These are phyloP conservation scores for Adelosebastes latens DNA, from an alignment of 2,797 vertebrate species.

Conservation along the genomic window DNA sequence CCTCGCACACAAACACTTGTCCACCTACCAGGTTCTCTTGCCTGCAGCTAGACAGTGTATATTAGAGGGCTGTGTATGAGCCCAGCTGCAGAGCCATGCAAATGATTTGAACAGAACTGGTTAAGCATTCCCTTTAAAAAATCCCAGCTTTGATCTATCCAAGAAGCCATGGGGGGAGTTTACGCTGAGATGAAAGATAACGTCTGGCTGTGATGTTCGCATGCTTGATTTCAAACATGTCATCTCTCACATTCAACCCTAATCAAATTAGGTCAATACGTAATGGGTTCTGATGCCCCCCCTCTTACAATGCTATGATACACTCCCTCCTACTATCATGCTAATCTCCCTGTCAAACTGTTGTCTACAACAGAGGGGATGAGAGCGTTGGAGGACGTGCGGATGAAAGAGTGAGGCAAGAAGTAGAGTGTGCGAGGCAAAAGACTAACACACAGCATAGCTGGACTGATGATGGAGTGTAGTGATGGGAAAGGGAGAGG, in stretches of 20 bases:
- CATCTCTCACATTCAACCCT: conserved; percentile 56
- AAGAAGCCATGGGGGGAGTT: conserved; percentile 42
- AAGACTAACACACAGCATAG: background rate
- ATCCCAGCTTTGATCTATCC: conserved; percentile 63
- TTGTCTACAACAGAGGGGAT: background rate
- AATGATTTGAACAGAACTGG: conserved; percentile 49
- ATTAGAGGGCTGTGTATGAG: conserved; percentile 37
- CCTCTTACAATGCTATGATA: conserved; percentile 31
- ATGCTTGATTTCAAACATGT: conserved; percentile 57
- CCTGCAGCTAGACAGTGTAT: conserved; percentile 44
- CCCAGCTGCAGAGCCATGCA: conserved; percentile 48
- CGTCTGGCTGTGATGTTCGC: conserved; percentile 58
- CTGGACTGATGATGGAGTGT: background rate
- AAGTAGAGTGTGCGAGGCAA: background rate
- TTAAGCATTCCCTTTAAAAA: conserved; percentile 74
- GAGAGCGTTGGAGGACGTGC: background rate
- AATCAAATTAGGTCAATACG: conserved; percentile 58
- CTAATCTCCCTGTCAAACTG: background rate
- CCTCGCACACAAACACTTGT: conserved; percentile 37
- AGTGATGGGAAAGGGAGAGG: background rate
- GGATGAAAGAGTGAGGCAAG: background rate
- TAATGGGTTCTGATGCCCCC: conserved; percentile 45
- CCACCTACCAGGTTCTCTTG: conserved; percentile 47
- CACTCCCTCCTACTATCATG: background rate
- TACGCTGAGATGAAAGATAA: conserved; percentile 68